Percentiles rank a stretch among this genome's conserved stretches.
Conservation (phyloP, 2,888 invertebrate genomes). For the Pasiphila rectangulata region DNA sequence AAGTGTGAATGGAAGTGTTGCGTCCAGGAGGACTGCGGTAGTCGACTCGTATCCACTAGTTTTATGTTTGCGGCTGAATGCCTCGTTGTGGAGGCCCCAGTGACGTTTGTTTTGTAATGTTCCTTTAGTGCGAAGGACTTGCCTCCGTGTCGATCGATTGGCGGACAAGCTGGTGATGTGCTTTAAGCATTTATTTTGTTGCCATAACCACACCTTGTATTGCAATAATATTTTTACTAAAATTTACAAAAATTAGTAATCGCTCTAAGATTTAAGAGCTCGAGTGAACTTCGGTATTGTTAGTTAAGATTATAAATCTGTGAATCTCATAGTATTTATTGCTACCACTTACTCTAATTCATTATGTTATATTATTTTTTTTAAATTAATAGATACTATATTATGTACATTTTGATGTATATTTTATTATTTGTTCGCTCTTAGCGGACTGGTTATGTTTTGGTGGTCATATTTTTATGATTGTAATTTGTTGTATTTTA, state of each 20-base stretch:
- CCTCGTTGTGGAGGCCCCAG: slow-evolving; percentile 63
- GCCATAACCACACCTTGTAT: slow-evolving; percentile 80
- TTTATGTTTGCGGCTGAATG: slow-evolving; percentile 73
- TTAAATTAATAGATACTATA: slow-evolving; percentile 76
- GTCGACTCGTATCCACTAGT: slow-evolving; percentile 79
- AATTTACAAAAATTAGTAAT: slow-evolving; percentile 74
- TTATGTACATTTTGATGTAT: slow-evolving; percentile 81
- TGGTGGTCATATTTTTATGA: slow-evolving; percentile 71
- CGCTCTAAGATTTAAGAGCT: slow-evolving; percentile 72
- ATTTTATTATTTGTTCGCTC: slow-evolving; percentile 77
- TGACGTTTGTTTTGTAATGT: slow-evolving; percentile 72
- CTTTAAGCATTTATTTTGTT: slow-evolving; percentile 82
- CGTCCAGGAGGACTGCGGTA: slow-evolving; percentile 70
- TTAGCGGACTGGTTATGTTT: slow-evolving; percentile 73
- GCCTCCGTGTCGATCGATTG: slow-evolving; percentile 70
- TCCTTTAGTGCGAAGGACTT: slow-evolving; percentile 78
- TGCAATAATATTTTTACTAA: slow-evolving; percentile 81
- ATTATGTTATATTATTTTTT: slow-evolving; percentile 74
- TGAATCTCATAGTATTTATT: slow-evolving; percentile 82
- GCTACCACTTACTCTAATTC: slow-evolving; percentile 77
- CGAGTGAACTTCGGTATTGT: slow-evolving; percentile 76
- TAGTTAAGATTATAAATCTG: slow-evolving; percentile 80
- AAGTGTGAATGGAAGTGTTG: slow-evolving; percentile 78
- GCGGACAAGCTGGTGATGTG: slow-evolving; percentile 79
- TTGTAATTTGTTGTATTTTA: slow-evolving; percentile 77